phyloP scores from a whole-genome alignment of 2,797 vertebrate species.

The Numenius phaeopus region DNA sequence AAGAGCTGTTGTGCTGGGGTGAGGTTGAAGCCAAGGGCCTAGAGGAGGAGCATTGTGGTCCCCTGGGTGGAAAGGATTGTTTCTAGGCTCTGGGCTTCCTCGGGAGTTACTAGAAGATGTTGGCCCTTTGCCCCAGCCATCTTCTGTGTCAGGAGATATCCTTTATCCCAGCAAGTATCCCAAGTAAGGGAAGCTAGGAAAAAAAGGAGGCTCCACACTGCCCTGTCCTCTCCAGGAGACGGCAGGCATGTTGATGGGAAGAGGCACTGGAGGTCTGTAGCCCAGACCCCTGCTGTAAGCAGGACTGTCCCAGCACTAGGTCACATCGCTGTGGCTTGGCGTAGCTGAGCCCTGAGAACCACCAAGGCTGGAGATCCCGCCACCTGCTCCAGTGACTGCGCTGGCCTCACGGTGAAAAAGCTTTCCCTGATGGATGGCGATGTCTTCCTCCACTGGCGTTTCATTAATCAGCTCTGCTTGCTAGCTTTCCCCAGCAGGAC shows the following conservation, averaged over 20 bases:
- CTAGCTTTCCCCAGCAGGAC: background rate
- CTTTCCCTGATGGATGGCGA: background rate
- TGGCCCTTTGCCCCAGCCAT: background rate
- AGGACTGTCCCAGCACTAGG: fast-evolving
- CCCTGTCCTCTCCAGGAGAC: background rate
- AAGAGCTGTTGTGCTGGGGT: background rate
- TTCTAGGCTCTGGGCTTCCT: background rate
- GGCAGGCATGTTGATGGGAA: background rate
- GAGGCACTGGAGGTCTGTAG: background rate
- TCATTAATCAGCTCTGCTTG: constrained; percentile 1
- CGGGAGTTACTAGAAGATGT: background rate
- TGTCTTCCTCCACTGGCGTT: background rate
- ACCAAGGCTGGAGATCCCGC: background rate
- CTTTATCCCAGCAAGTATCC: background rate
- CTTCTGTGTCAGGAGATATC: background rate
- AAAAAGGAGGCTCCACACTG: background rate
- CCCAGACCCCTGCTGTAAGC: background rate
- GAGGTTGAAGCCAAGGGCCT: background rate
- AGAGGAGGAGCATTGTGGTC: background rate
- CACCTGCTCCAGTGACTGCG: background rate
- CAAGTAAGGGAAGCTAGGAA: background rate
- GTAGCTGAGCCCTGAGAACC: background rate
- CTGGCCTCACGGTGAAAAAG: background rate
- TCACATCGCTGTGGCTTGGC: background rate
- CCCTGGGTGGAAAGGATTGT: background rate